Evolutionary conservation across 2,888 invertebrate genomes (phyloP).

Genomic region (Patella pellucida): DNA sequence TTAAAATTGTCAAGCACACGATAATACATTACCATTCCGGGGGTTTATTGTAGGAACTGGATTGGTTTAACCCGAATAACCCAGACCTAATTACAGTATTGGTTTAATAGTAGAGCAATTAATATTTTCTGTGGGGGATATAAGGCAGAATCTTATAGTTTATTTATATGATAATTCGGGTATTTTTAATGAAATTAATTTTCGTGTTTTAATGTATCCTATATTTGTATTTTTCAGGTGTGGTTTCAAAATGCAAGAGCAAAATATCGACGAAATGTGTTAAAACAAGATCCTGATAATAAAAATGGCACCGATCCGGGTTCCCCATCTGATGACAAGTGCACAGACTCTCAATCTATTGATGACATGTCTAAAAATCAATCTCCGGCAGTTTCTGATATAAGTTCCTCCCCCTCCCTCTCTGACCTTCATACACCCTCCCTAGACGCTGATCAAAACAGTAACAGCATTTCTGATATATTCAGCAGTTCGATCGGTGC

Average conservation of each 20-base stretch:
- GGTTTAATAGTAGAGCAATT: no score
- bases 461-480: conserved; percentile 58
- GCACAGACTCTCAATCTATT: conserved; percentile 42
- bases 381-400: conserved; percentile 63
- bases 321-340: conserved; percentile 31
- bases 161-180: no score
- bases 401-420: conserved; percentile 63
- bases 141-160: no score
- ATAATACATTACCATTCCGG: no score
- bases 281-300: conserved; percentile 56
- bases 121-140: no score
- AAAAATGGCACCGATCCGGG: conserved; percentile 28
- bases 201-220: conserved; percentile 1
- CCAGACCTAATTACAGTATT: no score
- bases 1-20: no score
- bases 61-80: no score
- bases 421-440: conserved; percentile 58
- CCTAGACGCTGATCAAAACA: conserved; percentile 57
- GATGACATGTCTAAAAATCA: conserved; percentile 55
- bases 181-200: not conserved
- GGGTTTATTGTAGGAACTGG: no score
- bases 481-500: conserved; percentile 60
- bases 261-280: conserved; percentile 94
- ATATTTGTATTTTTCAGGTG: conserved; percentile 78
- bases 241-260: conserved; percentile 99